Evolutionary conservation across 2,888 invertebrate genomes (phyloP).

Genomic region (Acanthosoma haemorrhoidale): DNA sequence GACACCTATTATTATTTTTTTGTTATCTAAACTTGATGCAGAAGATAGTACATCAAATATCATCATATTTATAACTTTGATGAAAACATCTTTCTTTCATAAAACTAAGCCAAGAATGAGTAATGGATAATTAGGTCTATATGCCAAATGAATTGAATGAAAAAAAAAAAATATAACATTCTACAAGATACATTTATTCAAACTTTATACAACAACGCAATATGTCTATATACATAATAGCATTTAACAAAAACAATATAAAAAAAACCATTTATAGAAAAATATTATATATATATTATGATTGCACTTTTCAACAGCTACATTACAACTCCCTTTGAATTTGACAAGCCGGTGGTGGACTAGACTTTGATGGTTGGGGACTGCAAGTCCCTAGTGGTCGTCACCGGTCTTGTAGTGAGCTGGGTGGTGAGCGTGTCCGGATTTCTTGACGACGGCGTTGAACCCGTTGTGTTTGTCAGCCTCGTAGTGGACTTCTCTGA

Average conservation of each 20-base stretch:
- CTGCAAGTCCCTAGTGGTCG: background rate
- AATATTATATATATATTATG: background rate
- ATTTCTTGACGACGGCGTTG: conserved; percentile 41
- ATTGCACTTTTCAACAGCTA: conserved; percentile 15
- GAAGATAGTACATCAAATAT: no score
- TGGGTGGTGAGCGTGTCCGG: conserved; percentile 40
- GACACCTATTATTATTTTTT: no score
- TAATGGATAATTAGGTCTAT: no score
- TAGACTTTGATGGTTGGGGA: background rate
- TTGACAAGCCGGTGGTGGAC: conserved; percentile 12
- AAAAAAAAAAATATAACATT: background rate
- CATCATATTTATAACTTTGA: no score
- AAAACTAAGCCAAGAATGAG: no score
- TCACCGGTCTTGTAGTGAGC: conserved; percentile 23
- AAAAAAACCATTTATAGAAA: conserved; percentile 7
- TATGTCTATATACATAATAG: background rate
- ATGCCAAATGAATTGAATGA: background rate
- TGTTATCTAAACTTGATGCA: no score
- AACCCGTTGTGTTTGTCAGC: conserved; percentile 42
- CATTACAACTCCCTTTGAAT: conserved; percentile 8
- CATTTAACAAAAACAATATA: background rate
- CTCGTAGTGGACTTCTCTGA: conserved; percentile 41
- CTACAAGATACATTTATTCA: background rate
- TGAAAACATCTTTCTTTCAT: no score
- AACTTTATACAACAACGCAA: conserved; percentile 2